Percentiles rank a stretch among this genome's conserved stretches.
phyloP scores from a whole-genome alignment of 1,140 invertebrate genomes.

The Hermetia illucens region DNA sequence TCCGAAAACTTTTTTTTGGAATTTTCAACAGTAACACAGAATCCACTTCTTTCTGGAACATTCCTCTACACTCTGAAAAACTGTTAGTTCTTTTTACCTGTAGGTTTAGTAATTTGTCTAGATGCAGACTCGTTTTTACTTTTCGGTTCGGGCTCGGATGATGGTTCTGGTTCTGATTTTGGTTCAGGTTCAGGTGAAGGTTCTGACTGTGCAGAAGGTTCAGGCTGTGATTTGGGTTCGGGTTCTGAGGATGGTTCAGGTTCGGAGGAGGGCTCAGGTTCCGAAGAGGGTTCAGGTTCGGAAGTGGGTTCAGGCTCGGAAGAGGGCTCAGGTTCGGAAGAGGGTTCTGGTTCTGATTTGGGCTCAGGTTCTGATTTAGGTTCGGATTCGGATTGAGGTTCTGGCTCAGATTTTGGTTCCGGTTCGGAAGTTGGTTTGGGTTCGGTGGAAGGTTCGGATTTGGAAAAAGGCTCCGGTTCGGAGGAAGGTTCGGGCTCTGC shows the following conservation, averaged over 20 bases:
- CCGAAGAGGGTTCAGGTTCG: slow-evolving; percentile 33
- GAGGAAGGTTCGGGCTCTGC: slow-evolving; percentile 14
- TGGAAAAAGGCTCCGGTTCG: slow-evolving; percentile 23
- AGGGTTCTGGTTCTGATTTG: slow-evolving; percentile 33
- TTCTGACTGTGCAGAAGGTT: slow-evolving; percentile 12
- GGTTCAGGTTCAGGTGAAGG: slow-evolving; percentile 17
- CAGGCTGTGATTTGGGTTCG: slow-evolving; percentile 27
- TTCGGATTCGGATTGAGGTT: slow-evolving; percentile 15
- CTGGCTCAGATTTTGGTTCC: slow-evolving; percentile 20
- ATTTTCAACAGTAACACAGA: no score
- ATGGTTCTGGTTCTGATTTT: slow-evolving; percentile 21
- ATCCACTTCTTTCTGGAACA: not conserved
- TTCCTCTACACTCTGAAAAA: no score
- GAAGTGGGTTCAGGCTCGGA: slow-evolving; percentile 31
- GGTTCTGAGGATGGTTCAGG: slow-evolving; percentile 29
- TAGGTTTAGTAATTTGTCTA: slow-evolving; percentile 18
- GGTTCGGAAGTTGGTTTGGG: slow-evolving; percentile 28
- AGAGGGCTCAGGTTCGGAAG: slow-evolving; percentile 32
- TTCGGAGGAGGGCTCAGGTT: slow-evolving; percentile 30
- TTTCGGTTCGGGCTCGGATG: slow-evolving; percentile 16
- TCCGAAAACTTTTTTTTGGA: no score
- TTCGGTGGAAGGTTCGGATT: slow-evolving; percentile 27
- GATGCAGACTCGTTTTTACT: slow-evolving; percentile 23
- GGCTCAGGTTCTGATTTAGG: slow-evolving; percentile 26
- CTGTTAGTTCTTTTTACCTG: not conserved